These are phyloP conservation scores for Acrocephalus arundinaceus DNA, from an alignment of 2,113 vertebrate genomes.

Conservation along the genomic window DNA sequence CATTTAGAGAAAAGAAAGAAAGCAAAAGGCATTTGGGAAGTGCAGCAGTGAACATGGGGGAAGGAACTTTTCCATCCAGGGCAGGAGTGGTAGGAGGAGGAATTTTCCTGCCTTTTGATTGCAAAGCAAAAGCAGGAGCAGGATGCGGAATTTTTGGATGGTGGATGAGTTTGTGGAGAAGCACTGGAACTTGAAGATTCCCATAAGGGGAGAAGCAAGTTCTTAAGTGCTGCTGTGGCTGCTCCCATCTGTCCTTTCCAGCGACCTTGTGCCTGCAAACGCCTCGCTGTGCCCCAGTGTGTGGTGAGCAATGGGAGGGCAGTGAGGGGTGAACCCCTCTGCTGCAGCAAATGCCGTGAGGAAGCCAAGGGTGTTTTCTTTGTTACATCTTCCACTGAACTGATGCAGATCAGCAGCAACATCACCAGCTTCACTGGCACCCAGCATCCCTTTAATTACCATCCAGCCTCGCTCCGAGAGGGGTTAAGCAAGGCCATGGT, in stretches of 20 bases:
- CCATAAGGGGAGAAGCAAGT: neutral
- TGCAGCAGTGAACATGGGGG: neutral
- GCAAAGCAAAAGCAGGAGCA: neutral
- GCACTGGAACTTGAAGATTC: neutral
- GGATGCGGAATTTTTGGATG: neutral
- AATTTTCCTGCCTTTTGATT: neutral
- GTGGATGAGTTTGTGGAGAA: neutral
- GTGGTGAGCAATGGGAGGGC: fast-evolving
- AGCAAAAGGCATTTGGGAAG: neutral
- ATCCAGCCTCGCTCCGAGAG: neutral
- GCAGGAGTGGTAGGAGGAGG: neutral
- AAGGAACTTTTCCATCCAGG: neutral
- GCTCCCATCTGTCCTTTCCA: neutral
- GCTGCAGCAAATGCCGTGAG: neutral
- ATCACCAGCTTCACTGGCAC: neutral
- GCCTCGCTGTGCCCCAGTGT: fast-evolving
- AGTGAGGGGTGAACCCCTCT: neutral
- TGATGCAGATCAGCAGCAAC: neutral
- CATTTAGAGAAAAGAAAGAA: neutral
- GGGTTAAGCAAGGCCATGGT: neutral
- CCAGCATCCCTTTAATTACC: neutral
- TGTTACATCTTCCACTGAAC: neutral
- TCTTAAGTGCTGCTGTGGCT: neutral
- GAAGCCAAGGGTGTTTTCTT: neutral
- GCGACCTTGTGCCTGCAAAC: fast-evolving